Evolutionary conservation across 2,888 invertebrate genomes (phyloP).

Genomic region (Malachius bipustulatus): DNA sequence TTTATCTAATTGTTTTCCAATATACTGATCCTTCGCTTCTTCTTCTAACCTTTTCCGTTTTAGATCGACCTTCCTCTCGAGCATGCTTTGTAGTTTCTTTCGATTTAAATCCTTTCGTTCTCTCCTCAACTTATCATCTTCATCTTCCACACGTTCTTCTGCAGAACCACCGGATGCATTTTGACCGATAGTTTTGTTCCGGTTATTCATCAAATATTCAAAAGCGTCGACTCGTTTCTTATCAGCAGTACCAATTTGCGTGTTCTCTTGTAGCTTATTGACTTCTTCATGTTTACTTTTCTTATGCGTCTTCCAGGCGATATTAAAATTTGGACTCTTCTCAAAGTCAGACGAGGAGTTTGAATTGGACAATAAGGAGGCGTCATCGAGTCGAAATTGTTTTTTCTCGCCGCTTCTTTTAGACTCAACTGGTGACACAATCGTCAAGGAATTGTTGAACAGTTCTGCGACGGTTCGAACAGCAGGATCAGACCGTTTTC

Average conservation of each 20-base stretch:
- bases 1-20: constrained; percentile 47
- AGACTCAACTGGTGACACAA: constrained; percentile 20
- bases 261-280: background rate
- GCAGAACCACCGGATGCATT: constrained; percentile 55
- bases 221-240: constrained; percentile 41
- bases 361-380: background rate
- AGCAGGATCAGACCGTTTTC: constrained; percentile 21
- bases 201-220: constrained; percentile 53
- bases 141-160: constrained; percentile 6
- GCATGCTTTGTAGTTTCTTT: constrained; percentile 47
- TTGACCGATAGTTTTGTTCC: constrained; percentile 49
- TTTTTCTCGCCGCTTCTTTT: background rate
- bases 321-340: background rate
- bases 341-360: constrained; percentile 4
- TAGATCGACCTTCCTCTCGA: constrained; percentile 48
- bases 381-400: background rate
- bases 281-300: background rate
- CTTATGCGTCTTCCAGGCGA: constrained; percentile 5
- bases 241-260: constrained; percentile 6
- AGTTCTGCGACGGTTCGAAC: constrained; percentile 20
- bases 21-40: constrained; percentile 43
- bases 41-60: constrained; percentile 46
- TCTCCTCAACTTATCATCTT: constrained; percentile 18
- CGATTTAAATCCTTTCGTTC: constrained; percentile 36
- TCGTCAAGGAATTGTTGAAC: constrained; percentile 19